Evolutionary conservation across 2,888 invertebrate genomes (phyloP).

Genomic region (Rhingia rostrata): DNA sequence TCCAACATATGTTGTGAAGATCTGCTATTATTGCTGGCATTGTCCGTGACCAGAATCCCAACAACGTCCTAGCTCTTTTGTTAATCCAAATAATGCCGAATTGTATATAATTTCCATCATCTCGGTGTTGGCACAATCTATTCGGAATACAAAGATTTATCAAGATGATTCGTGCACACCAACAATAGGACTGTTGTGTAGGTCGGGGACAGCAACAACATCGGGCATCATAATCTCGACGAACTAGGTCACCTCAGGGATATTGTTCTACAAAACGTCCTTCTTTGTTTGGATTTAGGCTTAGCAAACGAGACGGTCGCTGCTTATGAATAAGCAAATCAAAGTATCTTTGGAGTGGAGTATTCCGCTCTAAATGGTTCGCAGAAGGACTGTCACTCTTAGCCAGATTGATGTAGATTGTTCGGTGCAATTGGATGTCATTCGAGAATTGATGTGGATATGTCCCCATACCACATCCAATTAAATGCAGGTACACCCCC

Average conservation of each 20-base stretch:
- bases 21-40: constrained; percentile 33
- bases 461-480: not conserved
- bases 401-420: too few species aligned
- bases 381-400: too few species aligned
- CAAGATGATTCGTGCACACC: constrained; percentile 3
- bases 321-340: not conserved
- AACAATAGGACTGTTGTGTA: constrained; percentile 33
- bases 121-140: not conserved
- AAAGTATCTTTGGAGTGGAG: too few species aligned
- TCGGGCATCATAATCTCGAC: not conserved
- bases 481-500: not conserved
- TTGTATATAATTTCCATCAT: constrained; percentile 11
- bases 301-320: not conserved
- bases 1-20: not conserved
- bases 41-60: constrained; percentile 63
- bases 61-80: constrained; percentile 34
- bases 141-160: constrained; percentile 15
- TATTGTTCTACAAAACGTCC: constrained; percentile 8
- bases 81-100: constrained; percentile 42
- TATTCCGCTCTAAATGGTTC: not conserved
- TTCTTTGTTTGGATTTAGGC: not conserved
- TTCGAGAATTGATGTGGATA: not conserved
- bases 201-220: constrained; percentile 34
- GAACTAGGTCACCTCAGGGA: constrained; percentile 43
- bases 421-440: not conserved